A percentile compares a stretch with the other conserved stretches of the same genome.
phyloP scores from a whole-genome alignment of 2,888 invertebrate species.

The Diarsia brunnea region DNA sequence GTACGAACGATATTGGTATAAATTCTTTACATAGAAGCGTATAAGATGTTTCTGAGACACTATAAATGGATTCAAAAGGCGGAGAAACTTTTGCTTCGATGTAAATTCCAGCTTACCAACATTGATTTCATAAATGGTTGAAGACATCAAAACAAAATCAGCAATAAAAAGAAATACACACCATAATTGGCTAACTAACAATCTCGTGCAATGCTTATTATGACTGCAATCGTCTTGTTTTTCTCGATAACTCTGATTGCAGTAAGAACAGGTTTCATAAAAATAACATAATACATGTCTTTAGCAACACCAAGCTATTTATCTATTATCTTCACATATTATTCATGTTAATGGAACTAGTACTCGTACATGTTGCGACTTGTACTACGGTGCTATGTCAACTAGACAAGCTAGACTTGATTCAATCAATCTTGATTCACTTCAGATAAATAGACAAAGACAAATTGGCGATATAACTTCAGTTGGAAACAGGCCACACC shows the following conservation, averaged over 20 bases:
- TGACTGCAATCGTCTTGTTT: background rate
- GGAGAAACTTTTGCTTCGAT: background rate
- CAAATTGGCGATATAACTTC: constrained; percentile 51
- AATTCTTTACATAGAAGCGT: background rate
- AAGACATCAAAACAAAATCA: background rate
- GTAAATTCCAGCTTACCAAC: background rate
- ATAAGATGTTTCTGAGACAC: background rate
- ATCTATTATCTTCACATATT: background rate
- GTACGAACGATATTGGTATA: background rate
- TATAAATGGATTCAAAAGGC: background rate
- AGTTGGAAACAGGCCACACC: constrained; percentile 57
- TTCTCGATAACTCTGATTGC: background rate
- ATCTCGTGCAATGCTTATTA: background rate
- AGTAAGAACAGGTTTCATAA: background rate
- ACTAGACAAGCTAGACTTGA: background rate
- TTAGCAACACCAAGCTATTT: constrained; percentile 5
- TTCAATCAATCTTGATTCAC: constrained; percentile 17
- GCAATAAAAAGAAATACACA: background rate
- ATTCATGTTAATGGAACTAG: constrained; percentile 4
- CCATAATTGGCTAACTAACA: background rate
- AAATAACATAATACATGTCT: constrained; percentile 6
- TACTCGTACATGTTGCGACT: background rate
- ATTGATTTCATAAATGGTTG: too few species aligned
- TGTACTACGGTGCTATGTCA: background rate
- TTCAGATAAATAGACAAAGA: constrained; percentile 54